Evolutionary conservation across 1,140 invertebrate species (phyloP), one percentile per base, ranked within the genome.

Genomic region (Lepidotrigona ventralis): DNA sequence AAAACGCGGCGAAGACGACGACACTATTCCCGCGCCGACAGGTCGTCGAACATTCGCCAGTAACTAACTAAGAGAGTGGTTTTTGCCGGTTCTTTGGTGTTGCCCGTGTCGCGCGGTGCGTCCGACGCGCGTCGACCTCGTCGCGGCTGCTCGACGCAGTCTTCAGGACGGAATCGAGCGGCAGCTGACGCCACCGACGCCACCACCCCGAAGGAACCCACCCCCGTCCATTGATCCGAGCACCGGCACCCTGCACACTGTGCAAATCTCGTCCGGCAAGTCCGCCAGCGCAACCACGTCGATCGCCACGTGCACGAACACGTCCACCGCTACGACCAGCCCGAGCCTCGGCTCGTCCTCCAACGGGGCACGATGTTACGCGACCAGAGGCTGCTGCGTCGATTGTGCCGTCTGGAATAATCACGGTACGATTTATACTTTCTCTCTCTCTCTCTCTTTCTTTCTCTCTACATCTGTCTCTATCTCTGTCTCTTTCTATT

Each of bases 111-210:
- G 73, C 60, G 39, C 63, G 79, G 68, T 63, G 56, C 85, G 78
- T 66, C 74, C 58, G 63, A 68, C 60, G 72, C 63, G 60, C 46
- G 74, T 76, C 64, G 69, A 58, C 75, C 66, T 53, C 63, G 51
- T 39, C 77, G 80, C 80, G 86, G 68, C 79, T 85, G 84, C 86
- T 88, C 84, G 80, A 83, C 72, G 81, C 93, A 95, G 94, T 94
- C 92, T 95, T 92, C 94, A 94, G 91, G 94, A 95, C 91, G 93
- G 94, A 93, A 91, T 94, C 92, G 93, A 93, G 93, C 94, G 92
- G 90, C 94, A 95, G 92, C 92, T 95, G 92, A 94, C 93, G 91
- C 94, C 94, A 79, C 93, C 94, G 82, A 94, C 94, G 81, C 93
- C 93, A 86, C 93, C 94, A 82, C 94, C 94, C 76, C 91, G 93